Evolutionary conservation across 1,140 invertebrate genomes (phyloP), one percentile per base, ranked within the genome.

Genomic region (Drosophila orosa): DNA sequence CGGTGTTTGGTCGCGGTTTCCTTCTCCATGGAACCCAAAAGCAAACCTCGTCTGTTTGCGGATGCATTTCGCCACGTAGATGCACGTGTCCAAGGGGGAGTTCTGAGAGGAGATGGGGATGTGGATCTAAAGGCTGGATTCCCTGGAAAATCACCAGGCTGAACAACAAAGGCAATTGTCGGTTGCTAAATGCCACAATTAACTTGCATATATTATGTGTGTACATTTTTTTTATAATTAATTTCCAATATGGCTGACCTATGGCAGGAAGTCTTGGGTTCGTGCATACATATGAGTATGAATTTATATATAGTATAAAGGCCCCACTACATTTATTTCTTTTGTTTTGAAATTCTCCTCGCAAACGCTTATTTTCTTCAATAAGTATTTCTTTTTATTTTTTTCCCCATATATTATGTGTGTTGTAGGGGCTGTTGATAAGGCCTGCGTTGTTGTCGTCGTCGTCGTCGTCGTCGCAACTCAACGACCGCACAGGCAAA

Each of bases 261-360:
- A 68, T 84, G 76, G 55, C 73, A 85, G 76, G 80, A 84, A 84
- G 76, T 79, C 60, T 17, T 48, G 44, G 44, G 22, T 45, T 22
- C 25, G 40, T 31, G 24, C 42, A 50, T 45, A 37, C 37, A 22
- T 47, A 44, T 60, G 56, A 31, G 24, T 39, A 40, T 55, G 42
- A 54, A 61, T 40, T 45, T 50, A 56, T 39, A 78, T 40, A 76
- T 62, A 50, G 42, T 73, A 66, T 78, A 37, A 9, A 31, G 44
- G 39, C 48, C 39, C 27, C 50, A 73, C 57, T 76, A 59, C 33
- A 67, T 75, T 75, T 79, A 79, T 82, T 82, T 86, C 83, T 87
- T 82, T 86, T 86, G 83, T 86, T 87, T 86, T 86, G 50, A 66
- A 86, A 86, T 82, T 86, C 79, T 83, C 69, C 31, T 48, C 71